Conservation (phyloP, 2,797 vertebrate species). For the Aeoliscus strigatus region DNA sequence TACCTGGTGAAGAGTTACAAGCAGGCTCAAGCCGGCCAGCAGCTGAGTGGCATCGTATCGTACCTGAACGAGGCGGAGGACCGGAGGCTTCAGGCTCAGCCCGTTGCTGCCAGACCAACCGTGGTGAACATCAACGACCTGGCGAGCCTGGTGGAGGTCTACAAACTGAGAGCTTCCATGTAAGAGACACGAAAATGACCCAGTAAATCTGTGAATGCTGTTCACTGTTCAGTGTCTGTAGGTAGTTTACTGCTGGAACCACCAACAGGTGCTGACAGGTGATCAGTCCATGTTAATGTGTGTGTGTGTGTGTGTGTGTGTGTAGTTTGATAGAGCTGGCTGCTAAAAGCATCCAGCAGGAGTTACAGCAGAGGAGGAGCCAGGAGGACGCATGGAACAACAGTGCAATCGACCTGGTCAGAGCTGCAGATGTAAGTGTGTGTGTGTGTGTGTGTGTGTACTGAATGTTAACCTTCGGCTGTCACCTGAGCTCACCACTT, state of each 20-base stretch:
- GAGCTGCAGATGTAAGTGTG: slow-evolving; percentile 86
- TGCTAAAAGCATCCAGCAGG: slow-evolving; percentile 84
- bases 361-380: slow-evolving; percentile 78
- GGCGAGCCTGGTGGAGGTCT: slow-evolving; percentile 81
- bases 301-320: slow-evolving; percentile 14
- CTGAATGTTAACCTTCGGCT: not conserved
- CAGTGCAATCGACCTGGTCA: slow-evolving; percentile 88
- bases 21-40: slow-evolving; percentile 82
- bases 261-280: no score
- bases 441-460: not conserved
- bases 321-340: slow-evolving; percentile 86
- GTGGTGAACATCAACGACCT: slow-evolving; percentile 79
- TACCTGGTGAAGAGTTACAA: slow-evolving; percentile 92
- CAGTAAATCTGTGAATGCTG: no score
- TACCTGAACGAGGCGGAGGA: slow-evolving; percentile 85
- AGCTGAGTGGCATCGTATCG: slow-evolving; percentile 84
- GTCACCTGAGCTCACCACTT: no score
- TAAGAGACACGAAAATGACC: slow-evolving; percentile 66
- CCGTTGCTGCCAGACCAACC: slow-evolving; percentile 74
- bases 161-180: slow-evolving; percentile 88
- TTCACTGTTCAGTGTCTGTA: no score
- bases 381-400: slow-evolving; percentile 95
- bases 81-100: slow-evolving; percentile 81
- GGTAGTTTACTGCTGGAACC: no score
- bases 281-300: no score